Percentiles rank a stretch among this genome's conserved stretches.
phyloP scores from a whole-genome alignment of 2,113 vertebrate genomes.

The Chaetodon trifascialis region DNA sequence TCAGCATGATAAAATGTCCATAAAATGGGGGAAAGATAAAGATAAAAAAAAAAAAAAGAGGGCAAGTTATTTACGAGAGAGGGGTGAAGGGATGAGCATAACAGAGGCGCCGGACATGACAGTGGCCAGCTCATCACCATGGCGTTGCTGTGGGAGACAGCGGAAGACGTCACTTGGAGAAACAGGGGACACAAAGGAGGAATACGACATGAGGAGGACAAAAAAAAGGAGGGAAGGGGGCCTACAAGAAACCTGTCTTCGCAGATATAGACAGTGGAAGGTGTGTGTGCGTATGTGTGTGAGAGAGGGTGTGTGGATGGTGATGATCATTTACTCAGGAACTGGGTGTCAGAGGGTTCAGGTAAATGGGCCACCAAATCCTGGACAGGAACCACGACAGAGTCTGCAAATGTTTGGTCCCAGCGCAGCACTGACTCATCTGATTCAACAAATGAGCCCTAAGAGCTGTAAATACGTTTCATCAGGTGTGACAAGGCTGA shows the following conservation, averaged over 20 bases:
- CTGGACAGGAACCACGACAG: not conserved
- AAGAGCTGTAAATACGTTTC: constrained; percentile 33
- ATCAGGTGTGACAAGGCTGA: constrained; percentile 8
- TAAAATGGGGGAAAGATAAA: constrained; percentile 72
- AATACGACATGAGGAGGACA: constrained; percentile 72
- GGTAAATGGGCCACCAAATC: constrained; percentile 39
- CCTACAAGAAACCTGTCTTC: constrained; percentile 58
- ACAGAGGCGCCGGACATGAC: constrained; percentile 85
- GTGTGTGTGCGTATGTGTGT: constrained; percentile 29
- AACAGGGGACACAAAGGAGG: constrained; percentile 81
- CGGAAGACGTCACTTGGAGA: constrained; percentile 83
- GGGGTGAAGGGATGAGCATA: constrained; percentile 80
- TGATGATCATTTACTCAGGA: constrained; percentile 50
- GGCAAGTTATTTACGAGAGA: constrained; percentile 84
- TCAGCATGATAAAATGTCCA: constrained; percentile 72
- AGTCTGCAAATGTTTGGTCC: constrained; percentile 49
- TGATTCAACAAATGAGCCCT: constrained; percentile 47
- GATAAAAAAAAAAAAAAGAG: constrained; percentile 68
- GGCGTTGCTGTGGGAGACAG: constrained; percentile 85
- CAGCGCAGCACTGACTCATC: constrained; percentile 35
- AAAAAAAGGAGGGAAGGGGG: constrained; percentile 54
- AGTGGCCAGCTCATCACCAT: constrained; percentile 81
- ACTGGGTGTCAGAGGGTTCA: constrained; percentile 68
- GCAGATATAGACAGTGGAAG: constrained; percentile 56
- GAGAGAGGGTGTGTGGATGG: constrained; percentile 30